Base-by-base conservation (phyloP, 2,113 vertebrate genomes). In the Xiphorhynchus elegans region DNA sequence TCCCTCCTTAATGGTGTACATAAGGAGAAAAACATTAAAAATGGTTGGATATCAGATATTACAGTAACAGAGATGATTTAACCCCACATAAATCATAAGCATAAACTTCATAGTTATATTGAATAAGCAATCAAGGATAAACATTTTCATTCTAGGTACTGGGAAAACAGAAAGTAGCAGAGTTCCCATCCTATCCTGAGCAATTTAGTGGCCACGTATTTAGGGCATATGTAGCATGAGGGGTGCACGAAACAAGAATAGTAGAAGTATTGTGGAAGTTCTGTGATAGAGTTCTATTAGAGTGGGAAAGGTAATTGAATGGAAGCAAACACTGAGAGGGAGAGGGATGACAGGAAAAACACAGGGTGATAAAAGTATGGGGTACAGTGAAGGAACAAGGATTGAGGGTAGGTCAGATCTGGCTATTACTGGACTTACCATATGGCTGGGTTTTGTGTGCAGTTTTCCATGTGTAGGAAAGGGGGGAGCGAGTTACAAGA, bases 181-280 rank as follows among this genome's bases (percentile, higher is more conserved):
- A 23, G 3, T 63, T 86, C 78, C 18, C 1, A 1, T 42, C 31
- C 23, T 56, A 6, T n/a, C 46, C 40, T 79, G 28, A 66, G 9
- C 3, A 8, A 16, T 77, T 69, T n/a, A 16, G 9, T 56, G 12
- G 28, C 28, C 35, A 10, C 9, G 24, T 13, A n/a, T 40, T 37
- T 70, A 52, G n/a, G 56, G 7, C 26, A 10, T 17, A 11, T 1
- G 0, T 40, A 59, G 23, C 8, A 4, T 5, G 15, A 58, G 19
- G 7, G 17, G 11, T 42, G 42, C 15, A 24, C 10, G 40, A 40
- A 55, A 47, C 4, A 25, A 3, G 8, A 55, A 25, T 55, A 50
- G 46, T 5, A 55, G 40, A 76, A 64, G 40, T 56, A 31, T 3
- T 44, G 9, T 69, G 40, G 12, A 68, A 46, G 8, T 77, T 85